These are phyloP conservation scores for Plectropomus leopardus DNA, from an alignment of 2,113 vertebrate species.

Conservation along the genomic window DNA sequence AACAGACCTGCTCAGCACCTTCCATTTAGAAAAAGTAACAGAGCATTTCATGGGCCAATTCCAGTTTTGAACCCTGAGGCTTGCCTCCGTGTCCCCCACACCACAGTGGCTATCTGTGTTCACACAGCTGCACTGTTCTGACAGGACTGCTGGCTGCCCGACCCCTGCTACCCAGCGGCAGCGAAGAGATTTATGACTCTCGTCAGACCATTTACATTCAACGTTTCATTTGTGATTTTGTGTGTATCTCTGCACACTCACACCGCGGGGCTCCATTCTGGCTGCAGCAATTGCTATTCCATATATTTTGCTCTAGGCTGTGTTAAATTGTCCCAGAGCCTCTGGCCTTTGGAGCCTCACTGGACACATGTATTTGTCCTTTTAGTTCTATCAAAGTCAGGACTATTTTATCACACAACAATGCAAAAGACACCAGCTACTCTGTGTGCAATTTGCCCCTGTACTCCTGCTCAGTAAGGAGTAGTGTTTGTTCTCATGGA, in stretches of 20 bases:
- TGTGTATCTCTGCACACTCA: conserved; percentile 31
- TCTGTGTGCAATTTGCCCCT: not conserved
- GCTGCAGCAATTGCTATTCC: conserved; percentile 41
- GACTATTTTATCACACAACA: conserved; percentile 14
- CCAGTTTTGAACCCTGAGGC: conserved; percentile 49
- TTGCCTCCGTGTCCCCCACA: conserved; percentile 5
- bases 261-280: conserved; percentile 32
- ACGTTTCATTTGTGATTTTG: conserved; percentile 62
- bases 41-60: conserved; percentile 55
- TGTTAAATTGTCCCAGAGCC: conserved; percentile 71
- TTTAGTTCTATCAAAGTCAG: conserved; percentile 40
- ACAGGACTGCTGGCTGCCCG: conserved; percentile 52
- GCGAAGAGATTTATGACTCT: conserved; percentile 69
- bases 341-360: conserved; percentile 53
- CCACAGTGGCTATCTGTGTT: conserved; percentile 57
- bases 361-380: conserved; percentile 37
- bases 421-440: not conserved
- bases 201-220: conserved; percentile 70
- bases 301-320: conserved; percentile 59
- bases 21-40: conserved; percentile 41
- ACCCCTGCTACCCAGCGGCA: conserved; percentile 65
- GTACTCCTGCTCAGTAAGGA: not conserved
- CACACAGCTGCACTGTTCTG: conserved; percentile 56
- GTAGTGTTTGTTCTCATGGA: not conserved
- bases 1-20: conserved; percentile 38